These are phyloP conservation scores for Cyclina sinensis DNA, from an alignment of 1,140 invertebrate species.

Conservation along the genomic window DNA sequence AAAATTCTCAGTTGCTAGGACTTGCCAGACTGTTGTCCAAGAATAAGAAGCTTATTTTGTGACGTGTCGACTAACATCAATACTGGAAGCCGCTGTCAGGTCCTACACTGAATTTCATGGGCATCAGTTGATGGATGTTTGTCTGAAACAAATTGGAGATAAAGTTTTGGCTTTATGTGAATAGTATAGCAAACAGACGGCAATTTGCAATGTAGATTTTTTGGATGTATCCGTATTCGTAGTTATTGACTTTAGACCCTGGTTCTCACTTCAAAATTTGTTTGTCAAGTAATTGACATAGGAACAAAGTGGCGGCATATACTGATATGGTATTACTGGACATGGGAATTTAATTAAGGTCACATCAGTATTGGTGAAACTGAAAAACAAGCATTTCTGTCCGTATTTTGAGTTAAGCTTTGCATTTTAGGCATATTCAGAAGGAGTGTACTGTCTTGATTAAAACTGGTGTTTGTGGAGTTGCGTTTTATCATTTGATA, in stretches of 20 bases:
- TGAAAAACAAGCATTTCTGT: too few species aligned
- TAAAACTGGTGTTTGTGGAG: too few species aligned
- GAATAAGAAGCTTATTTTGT: neutral
- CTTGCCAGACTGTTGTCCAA: neutral
- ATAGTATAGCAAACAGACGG: constrained; percentile 9
- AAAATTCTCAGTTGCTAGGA: too few species aligned
- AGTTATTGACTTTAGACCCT: neutral
- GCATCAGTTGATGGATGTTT: neutral
- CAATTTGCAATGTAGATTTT: neutral
- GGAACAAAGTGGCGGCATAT: neutral
- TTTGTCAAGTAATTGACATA: constrained; percentile 37
- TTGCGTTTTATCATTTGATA: too few species aligned
- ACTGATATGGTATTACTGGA: neutral
- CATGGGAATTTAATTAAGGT: neutral
- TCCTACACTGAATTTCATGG: neutral
- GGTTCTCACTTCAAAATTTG: constrained; percentile 24
- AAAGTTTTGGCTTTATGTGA: neutral
- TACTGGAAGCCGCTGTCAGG: neutral
- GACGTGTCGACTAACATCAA: neutral
- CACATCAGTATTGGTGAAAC: too few species aligned
- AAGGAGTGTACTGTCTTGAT: too few species aligned
- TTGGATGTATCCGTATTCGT: neutral
- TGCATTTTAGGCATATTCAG: too few species aligned
- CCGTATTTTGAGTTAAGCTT: too few species aligned
- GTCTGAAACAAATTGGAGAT: neutral